Percentiles rank a stretch among this genome's conserved stretches.
Evolutionary conservation across 2,797 vertebrate species (phyloP).

Genomic region (Melanotaenia maccullochi): DNA sequence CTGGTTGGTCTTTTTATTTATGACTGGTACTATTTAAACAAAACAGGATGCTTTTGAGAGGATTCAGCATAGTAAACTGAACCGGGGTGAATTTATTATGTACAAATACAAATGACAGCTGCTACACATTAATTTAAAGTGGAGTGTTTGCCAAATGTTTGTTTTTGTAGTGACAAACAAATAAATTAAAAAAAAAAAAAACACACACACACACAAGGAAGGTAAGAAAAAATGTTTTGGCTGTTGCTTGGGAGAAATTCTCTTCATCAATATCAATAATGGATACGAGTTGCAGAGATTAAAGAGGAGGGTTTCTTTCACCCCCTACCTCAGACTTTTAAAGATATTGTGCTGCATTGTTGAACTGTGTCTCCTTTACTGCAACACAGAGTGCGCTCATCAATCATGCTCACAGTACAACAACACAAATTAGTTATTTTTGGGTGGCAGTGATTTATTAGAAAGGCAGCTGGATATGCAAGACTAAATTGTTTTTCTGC

Average conservation of each 20-base stretch:
- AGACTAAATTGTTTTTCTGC: slow-evolving; percentile 78
- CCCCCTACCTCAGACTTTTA: slow-evolving; percentile 29
- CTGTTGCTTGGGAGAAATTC: slow-evolving; percentile 37
- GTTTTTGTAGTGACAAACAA: slow-evolving; percentile 35
- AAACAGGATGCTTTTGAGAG: slow-evolving; percentile 44
- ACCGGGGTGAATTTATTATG: slow-evolving; percentile 53
- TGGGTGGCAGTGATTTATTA: slow-evolving; percentile 82
- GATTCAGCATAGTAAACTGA: slow-evolving; percentile 45
- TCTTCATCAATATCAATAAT: slow-evolving; percentile 66
- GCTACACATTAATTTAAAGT: slow-evolving; percentile 45
- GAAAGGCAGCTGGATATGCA: slow-evolving; percentile 76
- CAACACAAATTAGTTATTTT: slow-evolving; percentile 81
- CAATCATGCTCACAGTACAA: slow-evolving; percentile 78
- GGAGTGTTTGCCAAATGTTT: slow-evolving; percentile 44
- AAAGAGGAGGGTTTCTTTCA: slow-evolving; percentile 33
- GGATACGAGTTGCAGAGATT: slow-evolving; percentile 54
- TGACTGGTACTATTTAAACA: slow-evolving; percentile 63
- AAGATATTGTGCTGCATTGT: slow-evolving; percentile 59
- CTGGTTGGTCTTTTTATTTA: slow-evolving; percentile 35
- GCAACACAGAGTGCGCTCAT: slow-evolving; percentile 71
- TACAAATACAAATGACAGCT: slow-evolving; percentile 49
- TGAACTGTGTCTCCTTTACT: slow-evolving; percentile 71
- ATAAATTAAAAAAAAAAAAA: slow-evolving; percentile 18
- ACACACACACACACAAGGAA: slow-evolving; percentile 22
- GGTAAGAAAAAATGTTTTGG: slow-evolving; percentile 21